Conservation (phyloP, 2,797 vertebrate species). For the Morelia viridis region DNA sequence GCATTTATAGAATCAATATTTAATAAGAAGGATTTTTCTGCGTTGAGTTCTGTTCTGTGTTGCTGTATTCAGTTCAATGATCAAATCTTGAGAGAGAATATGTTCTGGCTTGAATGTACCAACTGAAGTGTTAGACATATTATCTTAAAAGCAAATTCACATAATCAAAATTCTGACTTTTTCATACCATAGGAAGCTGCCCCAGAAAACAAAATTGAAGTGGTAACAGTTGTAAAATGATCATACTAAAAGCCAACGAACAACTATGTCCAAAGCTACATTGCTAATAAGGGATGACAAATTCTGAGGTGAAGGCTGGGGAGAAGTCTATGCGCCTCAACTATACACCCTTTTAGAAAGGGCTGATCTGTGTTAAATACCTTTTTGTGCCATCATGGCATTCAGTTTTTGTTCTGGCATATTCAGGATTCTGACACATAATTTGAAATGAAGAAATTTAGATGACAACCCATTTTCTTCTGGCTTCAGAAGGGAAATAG, state of each 20-base stretch:
- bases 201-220: too few species aligned
- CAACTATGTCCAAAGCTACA: too few species aligned
- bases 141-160: too few species aligned
- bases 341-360: background rate
- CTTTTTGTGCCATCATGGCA: background rate
- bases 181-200: too few species aligned
- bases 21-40: background rate
- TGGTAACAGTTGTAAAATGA: too few species aligned
- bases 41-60: background rate
- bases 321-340: background rate
- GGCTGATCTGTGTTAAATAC: background rate
- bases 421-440: background rate
- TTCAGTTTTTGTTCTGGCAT: background rate
- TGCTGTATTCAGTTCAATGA: background rate
- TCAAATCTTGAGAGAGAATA: background rate
- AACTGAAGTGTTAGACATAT: background rate
- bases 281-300: too few species aligned
- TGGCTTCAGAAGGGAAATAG: background rate
- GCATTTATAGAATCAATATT: background rate
- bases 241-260: too few species aligned
- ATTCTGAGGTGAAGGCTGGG: background rate
- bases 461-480: background rate
- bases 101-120: background rate
- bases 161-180: too few species aligned
- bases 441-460: background rate